Conservation (phyloP, 2,888 invertebrate genomes). For the Caradrina kadenii region DNA sequence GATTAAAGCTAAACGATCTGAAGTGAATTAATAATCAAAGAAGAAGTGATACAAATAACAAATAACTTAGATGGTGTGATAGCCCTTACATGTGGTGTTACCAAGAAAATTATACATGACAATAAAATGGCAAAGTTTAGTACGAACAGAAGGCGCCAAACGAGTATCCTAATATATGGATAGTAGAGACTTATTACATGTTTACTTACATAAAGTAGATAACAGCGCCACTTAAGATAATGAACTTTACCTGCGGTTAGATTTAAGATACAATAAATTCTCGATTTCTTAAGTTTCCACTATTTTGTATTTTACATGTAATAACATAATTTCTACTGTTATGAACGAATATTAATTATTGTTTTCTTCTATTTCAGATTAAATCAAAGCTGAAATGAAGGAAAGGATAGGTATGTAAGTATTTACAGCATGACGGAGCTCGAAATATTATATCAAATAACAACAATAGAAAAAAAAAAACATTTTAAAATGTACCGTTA, state of each 20-base stretch:
- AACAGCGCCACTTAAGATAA: slow-evolving; percentile 21
- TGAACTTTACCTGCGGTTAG: slow-evolving; percentile 25
- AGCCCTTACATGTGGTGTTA: slow-evolving; percentile 14
- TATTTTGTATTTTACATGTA: slow-evolving; percentile 7
- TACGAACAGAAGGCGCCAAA: slow-evolving; percentile 36
- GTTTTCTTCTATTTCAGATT: slow-evolving; percentile 75
- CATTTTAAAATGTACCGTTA: too few relatives aligned
- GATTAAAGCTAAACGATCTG: too few relatives aligned
- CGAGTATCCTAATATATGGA: slow-evolving; percentile 25
- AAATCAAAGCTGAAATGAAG: slow-evolving; percentile 82
- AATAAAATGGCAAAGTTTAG: slow-evolving; percentile 36
- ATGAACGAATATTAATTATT: slow-evolving; percentile 11
- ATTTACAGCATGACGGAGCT: slow-evolving; percentile 8
- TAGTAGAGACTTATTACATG: slow-evolving; percentile 31
- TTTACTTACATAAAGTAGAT: slow-evolving; percentile 45
- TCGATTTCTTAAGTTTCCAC: slow-evolving; percentile 9
- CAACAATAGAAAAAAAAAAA: too few relatives aligned
- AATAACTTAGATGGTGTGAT: neutral
- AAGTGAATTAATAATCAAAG: neutral
- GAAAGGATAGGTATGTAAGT: slow-evolving; percentile 78
- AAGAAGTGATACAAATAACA: neutral
- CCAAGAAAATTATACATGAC: slow-evolving; percentile 16
- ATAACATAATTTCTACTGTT: neutral
- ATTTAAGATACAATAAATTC: slow-evolving; percentile 34
- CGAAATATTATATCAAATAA: neutral